Base-by-base conservation (phyloP, 2,888 invertebrate genomes). In the Allophyes oxyacanthae region DNA sequence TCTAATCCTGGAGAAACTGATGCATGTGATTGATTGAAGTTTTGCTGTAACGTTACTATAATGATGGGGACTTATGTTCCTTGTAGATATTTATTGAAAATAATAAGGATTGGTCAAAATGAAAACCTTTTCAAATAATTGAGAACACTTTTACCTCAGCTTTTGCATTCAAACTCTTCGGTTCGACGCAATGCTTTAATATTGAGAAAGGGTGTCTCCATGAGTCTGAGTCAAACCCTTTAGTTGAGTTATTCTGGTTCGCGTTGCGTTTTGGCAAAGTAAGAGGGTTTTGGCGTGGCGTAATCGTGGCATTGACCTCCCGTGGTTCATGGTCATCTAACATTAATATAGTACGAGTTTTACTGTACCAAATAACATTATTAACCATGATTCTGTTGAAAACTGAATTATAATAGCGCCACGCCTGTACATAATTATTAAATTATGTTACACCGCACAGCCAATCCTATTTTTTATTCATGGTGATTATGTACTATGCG, bases 121-220 rank as follows among this genome's bases (percentile, higher is more conserved):
- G 28, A 20, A 34, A 64, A 40, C 38, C 33, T 48, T 48, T 62
- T 64, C 43, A 64, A 48, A 64, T 40, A 64, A 64, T 56, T 64
- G 64, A 43, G 57, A 40, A 64, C 34, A 25, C 13, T 48, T 64
- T 46, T n/a, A n/a, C n/a, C 2, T 5, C 10, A 20, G 2, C 4
- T 20, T 20, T 20, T 20, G 26, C 38, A 43, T 34, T 15, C 42
- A 54, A 63, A 45, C 36, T 37, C 41, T 26, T 10, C 56, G 56
- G 46, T 48, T 43, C 34, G 46, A 44, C 13, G n/a, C 45, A 25
- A 33, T 26, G 28, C 20, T 61, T 42, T 43, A 64, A 46, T 64
- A 55, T 61, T 56, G 37, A 62, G 2, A 64, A 56, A 38, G 56
- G 46, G 42, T 38, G 61, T 43, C 46, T 64, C 33, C 14, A 38